Evolutionary conservation across 2,888 invertebrate species (phyloP), one percentile per base, ranked within the genome.

Genomic region (Diaperis boleti): DNA sequence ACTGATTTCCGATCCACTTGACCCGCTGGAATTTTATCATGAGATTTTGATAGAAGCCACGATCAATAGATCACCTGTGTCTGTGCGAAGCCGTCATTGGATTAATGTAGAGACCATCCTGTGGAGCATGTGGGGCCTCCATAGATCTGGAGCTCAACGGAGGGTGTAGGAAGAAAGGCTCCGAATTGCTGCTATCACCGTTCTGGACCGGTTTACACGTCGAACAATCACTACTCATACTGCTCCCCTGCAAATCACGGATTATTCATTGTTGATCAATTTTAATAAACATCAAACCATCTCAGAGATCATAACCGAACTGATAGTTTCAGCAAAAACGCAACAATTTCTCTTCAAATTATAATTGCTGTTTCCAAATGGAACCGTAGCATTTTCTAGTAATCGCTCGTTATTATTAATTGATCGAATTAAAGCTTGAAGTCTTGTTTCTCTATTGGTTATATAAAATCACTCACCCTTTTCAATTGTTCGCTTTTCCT

Each of bases 21-120:
- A 78, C 20, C 76, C 72, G 64, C 79, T 80, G 66, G 44, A 75
- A 73, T 22, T 35, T 17, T n/a, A 15, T 22, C 14, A 5, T 7
- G 18, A 8, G 35, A 39, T n/a, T n/a, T n/a, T n/a, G n/a, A n/a
- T n/a, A n/a, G 10, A 8, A 20, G 15, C 2, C 10, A 37, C 18
- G 11, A 31, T 22, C 39, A 37, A 50, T 17, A 10, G 18, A 31
- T 14, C 17, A 78, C 81, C 81, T 81, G 67, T 81, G 79, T 62
- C 80, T 74, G 66, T 81, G 81, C 22, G 79, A n/a, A n/a, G n/a
- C 72, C 61, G 85, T 87, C 92, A 94, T 92, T 0, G 94, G 93
- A 78, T 93, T 94, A 63, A 94, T 89, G 77, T 94, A 94, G 35
- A 94, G 85, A 0, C 94, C 94, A 73, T 94, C 92, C 59, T 90